Conservation (phyloP, 2,113 vertebrate species). For the Redunca redunca region DNA sequence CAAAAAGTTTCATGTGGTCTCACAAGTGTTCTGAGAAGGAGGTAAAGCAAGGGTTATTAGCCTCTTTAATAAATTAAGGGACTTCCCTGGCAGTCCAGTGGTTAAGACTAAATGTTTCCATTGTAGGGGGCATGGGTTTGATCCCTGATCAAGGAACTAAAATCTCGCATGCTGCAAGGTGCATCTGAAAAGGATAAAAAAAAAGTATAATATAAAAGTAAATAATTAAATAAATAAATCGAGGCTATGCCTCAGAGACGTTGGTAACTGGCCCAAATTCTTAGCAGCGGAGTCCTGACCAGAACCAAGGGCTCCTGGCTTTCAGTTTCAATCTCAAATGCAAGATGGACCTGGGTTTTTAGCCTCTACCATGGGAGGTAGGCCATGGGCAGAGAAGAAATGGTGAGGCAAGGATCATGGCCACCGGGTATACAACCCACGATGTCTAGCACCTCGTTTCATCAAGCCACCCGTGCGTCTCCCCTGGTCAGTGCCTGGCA, state of each 20-base stretch:
- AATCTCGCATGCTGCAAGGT: not conserved
- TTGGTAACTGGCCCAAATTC: not conserved
- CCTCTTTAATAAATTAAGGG: not conserved
- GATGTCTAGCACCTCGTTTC: not conserved
- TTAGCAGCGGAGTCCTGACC: not conserved
- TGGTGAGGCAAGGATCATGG: not conserved
- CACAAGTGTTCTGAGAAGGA: not conserved
- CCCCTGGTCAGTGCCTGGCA: not conserved
- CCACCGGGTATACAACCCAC: not conserved
- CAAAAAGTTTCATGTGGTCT: not conserved
- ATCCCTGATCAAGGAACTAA: not conserved
- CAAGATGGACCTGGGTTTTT: not conserved
- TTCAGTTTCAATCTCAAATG: not conserved
- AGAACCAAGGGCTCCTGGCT: not conserved
- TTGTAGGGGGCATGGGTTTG: not conserved
- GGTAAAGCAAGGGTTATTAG: not conserved
- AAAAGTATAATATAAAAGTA: not conserved
- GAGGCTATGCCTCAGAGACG: not conserved
- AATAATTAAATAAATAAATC: not conserved
- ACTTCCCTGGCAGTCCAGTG: not conserved
- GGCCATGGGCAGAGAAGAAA: not conserved
- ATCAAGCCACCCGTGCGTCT: not conserved
- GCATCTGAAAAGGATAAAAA: not conserved
- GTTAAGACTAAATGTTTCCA: not conserved
- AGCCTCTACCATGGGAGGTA: not conserved